Percentiles rank a stretch among this genome's conserved stretches.
phyloP scores from a whole-genome alignment of 2,888 invertebrate genomes.

The Orchesella flavescens region DNA sequence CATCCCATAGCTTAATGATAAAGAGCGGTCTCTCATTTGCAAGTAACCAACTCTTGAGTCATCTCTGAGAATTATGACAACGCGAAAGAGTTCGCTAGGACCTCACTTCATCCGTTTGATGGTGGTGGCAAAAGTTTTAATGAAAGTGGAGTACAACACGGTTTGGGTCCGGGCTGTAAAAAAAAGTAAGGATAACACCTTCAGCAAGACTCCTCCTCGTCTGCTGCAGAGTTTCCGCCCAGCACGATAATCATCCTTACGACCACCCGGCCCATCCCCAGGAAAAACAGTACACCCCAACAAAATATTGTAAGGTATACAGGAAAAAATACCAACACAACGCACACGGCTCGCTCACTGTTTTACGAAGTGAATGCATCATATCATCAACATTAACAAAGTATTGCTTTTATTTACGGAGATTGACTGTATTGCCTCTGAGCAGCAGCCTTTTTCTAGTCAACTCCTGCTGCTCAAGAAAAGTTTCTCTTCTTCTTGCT shows the following conservation, averaged over 20 bases:
- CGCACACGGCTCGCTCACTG: no score
- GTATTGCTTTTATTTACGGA: no score
- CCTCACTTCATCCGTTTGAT: conserved; percentile 54
- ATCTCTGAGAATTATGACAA: conserved; percentile 51
- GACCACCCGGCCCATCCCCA: conserved; percentile 70
- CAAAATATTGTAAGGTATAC: background rate
- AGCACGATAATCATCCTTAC: conserved; percentile 67
- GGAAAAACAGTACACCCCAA: conserved; percentile 53
- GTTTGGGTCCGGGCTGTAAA: conserved; percentile 3
- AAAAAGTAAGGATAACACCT: conserved; percentile 68
- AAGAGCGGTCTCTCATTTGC: background rate
- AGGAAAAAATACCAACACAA: no score
- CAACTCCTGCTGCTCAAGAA: background rate
- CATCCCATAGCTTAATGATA: background rate
- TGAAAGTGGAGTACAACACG: conserved; percentile 29
- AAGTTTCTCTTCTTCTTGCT: conserved; percentile 29
- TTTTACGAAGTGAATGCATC: no score
- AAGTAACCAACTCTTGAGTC: conserved; percentile 58
- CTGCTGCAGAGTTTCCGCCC: conserved; percentile 69
- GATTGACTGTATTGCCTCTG: no score
- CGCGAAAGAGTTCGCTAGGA: conserved; percentile 8
- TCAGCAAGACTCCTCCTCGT: conserved; percentile 70
- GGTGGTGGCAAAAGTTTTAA: conserved; percentile 48
- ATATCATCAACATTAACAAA: no score
- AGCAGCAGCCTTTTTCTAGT: no score